These are phyloP conservation scores for Esox masquinongy DNA, from an alignment of 2,797 vertebrate species.

Conservation along the genomic window DNA sequence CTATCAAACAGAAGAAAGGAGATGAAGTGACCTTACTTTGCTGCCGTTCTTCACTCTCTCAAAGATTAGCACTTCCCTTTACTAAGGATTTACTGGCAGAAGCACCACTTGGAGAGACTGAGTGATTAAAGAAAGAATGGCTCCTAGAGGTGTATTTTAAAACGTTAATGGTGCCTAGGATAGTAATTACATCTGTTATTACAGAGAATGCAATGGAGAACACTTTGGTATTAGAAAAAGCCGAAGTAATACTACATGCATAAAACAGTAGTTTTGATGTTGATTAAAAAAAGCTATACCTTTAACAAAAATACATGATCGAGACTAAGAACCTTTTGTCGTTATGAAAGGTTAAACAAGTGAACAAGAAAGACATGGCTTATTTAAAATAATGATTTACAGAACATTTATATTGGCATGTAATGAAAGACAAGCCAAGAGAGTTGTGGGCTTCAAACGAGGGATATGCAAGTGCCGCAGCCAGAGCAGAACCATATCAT, in stretches of 20 bases:
- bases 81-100: slow-evolving; percentile 30
- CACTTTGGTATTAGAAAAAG: neutral
- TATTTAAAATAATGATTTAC: too few relatives aligned
- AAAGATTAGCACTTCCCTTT: slow-evolving; percentile 3
- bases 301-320: neutral
- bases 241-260: neutral
- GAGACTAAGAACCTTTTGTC: neutral
- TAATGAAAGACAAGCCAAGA: too few relatives aligned
- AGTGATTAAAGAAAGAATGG: neutral
- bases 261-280: neutral
- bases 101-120: slow-evolving; percentile 19
- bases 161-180: slow-evolving; percentile 5
- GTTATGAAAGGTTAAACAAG: neutral
- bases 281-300: neutral
- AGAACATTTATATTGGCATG: too few relatives aligned
- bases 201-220: neutral
- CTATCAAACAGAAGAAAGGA: slow-evolving; percentile 33
- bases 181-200: slow-evolving; percentile 6
- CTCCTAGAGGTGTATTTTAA: slow-evolving; percentile 3
- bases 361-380: too few relatives aligned
- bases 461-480: too few relatives aligned
- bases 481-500: too few relatives aligned
- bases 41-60: slow-evolving; percentile 20
- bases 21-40: slow-evolving; percentile 24
- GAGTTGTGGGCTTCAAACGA: too few relatives aligned